Conservation (phyloP, 2,797 vertebrate species). For the Taenioides sp. region DNA sequence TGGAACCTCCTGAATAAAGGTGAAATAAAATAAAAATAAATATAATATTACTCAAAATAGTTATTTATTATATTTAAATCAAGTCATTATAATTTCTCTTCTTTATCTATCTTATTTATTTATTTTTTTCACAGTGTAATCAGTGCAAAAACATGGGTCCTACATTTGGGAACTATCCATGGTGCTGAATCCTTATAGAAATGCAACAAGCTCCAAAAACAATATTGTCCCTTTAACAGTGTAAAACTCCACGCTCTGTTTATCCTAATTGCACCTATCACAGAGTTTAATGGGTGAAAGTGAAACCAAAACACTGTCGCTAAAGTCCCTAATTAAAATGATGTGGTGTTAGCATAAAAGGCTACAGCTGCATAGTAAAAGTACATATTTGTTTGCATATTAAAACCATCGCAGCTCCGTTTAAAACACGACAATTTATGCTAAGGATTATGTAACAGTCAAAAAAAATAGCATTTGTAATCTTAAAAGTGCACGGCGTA, state of each 20-base stretch:
- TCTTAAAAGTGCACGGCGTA: too few relatives aligned
- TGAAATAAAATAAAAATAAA: too few relatives aligned
- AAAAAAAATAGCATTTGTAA: too few relatives aligned
- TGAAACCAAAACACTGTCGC: background rate
- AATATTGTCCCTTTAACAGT: background rate
- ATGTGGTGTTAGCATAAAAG: background rate
- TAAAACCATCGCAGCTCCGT: background rate
- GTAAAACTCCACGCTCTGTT: background rate
- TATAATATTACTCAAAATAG: too few relatives aligned
- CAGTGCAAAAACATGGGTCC: background rate
- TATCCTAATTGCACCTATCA: constrained; percentile 3
- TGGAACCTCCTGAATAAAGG: too few relatives aligned
- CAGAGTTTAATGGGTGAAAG: background rate
- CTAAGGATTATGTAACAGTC: too few relatives aligned
- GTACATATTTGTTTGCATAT: background rate
- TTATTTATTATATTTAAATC: too few relatives aligned
- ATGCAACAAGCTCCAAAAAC: background rate
- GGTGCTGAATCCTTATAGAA: background rate
- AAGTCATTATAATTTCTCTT: too few relatives aligned
- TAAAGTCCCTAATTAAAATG: constrained; percentile 2
- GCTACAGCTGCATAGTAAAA: background rate
- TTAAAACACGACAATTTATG: background rate
- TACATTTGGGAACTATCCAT: background rate
- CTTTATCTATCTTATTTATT: too few relatives aligned
- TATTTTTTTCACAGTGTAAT: constrained; percentile 21